These are phyloP conservation scores for Ommatoiulus sabulosus DNA, from an alignment of 2,888 invertebrate genomes.

Conservation along the genomic window DNA sequence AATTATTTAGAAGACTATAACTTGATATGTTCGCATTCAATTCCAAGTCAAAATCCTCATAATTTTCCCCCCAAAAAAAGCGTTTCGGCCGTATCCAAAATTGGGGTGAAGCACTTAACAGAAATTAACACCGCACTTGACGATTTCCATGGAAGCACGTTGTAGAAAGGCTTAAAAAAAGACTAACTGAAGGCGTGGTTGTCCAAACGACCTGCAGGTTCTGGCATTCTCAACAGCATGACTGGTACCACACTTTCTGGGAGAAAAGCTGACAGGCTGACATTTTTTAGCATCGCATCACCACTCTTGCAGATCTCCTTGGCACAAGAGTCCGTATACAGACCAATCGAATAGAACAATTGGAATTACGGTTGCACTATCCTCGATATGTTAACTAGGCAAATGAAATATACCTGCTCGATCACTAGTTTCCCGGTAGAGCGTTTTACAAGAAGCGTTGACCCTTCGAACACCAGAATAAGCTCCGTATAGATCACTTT, in stretches of 20 bases:
- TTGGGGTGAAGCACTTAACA: too few relatives aligned
- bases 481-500: not conserved
- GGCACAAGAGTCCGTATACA: not conserved
- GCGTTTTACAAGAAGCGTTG: not conserved
- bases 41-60: too few relatives aligned
- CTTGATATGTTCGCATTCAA: too few relatives aligned
- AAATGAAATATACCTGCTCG: not conserved
- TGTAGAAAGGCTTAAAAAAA: too few relatives aligned
- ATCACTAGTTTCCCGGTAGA: not conserved
- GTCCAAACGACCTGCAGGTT: too few relatives aligned
- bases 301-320: slow-evolving; percentile 1
- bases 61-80: too few relatives aligned
- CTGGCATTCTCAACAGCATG: too few relatives aligned
- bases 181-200: too few relatives aligned
- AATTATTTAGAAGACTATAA: too few relatives aligned
- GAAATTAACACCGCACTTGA: too few relatives aligned
- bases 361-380: not conserved
- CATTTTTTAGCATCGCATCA: not conserved
- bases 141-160: too few relatives aligned
- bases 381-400: not conserved
- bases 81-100: too few relatives aligned
- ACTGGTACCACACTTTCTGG: not conserved
- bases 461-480: not conserved
- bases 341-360: not conserved
- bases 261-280: not conserved